Conservation (phyloP, 2,888 invertebrate species). For the Digitonthophagus gazella region DNA sequence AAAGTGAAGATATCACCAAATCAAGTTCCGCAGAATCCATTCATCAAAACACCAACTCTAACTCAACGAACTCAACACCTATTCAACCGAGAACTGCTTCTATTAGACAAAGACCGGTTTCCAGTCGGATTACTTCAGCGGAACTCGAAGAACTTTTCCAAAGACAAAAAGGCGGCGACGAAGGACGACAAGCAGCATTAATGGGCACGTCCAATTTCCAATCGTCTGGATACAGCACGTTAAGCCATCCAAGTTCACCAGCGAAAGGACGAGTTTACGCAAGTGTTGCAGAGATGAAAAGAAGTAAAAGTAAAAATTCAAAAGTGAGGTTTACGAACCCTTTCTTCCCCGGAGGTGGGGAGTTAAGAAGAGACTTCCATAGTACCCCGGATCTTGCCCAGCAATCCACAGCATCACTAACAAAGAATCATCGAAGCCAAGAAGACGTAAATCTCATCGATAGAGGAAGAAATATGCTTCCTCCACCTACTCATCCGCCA, state of each 20-base stretch:
- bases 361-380: conserved; percentile 79
- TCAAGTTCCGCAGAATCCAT: conserved; percentile 83
- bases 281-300: conserved; percentile 94
- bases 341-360: conserved; percentile 49
- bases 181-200: conserved; percentile 52
- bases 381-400: conserved; percentile 82
- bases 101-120: conserved; percentile 83
- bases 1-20: conserved; percentile 70
- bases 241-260: conserved; percentile 60
- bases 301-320: conserved; percentile 65
- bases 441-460: conserved; percentile 60
- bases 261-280: conserved; percentile 77
- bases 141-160: conserved; percentile 93
- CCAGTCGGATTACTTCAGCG: conserved; percentile 84
- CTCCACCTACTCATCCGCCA: conserved; percentile 80
- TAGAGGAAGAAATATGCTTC: conserved; percentile 54
- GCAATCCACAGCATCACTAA: conserved; percentile 39
- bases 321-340: conserved; percentile 51
- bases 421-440: conserved; percentile 65
- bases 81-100: conserved; percentile 84
- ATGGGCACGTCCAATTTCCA: conserved; percentile 79
- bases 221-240: conserved; percentile 59
- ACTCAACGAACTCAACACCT: conserved; percentile 58
- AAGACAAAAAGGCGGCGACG: conserved; percentile 67
- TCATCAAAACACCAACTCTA: conserved; percentile 54